Evolutionary conservation across 2,113 vertebrate genomes (phyloP), one percentile per base, ranked within the genome.

Genomic region (Agelaius phoeniceus): DNA sequence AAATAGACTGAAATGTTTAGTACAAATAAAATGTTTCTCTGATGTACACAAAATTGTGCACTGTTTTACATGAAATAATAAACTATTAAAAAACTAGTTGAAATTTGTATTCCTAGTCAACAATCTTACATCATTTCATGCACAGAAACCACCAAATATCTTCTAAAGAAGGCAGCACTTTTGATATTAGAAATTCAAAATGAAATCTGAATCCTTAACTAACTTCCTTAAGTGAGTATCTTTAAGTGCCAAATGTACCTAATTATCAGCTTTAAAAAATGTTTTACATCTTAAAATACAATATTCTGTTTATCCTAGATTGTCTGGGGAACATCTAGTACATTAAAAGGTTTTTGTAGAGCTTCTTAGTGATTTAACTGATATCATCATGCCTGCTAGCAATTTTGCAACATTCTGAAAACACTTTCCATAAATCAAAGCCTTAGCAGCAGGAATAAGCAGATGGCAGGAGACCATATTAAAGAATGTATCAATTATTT

Each of bases 341-440:
- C 95, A 96, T 97, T 97, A 96, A 98, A 97, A 97, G 86, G 76
- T 93, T 97, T 97, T 95, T 94, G 87, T 93, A 94, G 92, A 90
- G 79, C 93, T 97, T 97, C 87, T 93, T 94, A 84, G 81, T 94
- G 93, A 96, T 97, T 97, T 97, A 95, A 93, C 91, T 92, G 95
- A 96, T 97, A 96, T 74, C 90, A 95, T 96, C 94, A 85, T 97
- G 97, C 97, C 97, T 98, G 76, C 97, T 97, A 98, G 97, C 94
- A 97, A 97, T 98, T 98, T 95, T 96, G 93, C 82, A 98, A 94
- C 93, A 97, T 98, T 97, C 95, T 97, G 94, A 97, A 98, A 98
- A 97, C 84, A 96, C 97, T 98, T 98, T 93, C 86, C 87, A 96
- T 97, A 97, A 97, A 98, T 98, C 97, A 98, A 97, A 98, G 93